These are phyloP conservation scores for zebrafish (Danio rerio) DNA, from an alignment of 2,113 vertebrate genomes.

Conservation along the genomic window DNA sequence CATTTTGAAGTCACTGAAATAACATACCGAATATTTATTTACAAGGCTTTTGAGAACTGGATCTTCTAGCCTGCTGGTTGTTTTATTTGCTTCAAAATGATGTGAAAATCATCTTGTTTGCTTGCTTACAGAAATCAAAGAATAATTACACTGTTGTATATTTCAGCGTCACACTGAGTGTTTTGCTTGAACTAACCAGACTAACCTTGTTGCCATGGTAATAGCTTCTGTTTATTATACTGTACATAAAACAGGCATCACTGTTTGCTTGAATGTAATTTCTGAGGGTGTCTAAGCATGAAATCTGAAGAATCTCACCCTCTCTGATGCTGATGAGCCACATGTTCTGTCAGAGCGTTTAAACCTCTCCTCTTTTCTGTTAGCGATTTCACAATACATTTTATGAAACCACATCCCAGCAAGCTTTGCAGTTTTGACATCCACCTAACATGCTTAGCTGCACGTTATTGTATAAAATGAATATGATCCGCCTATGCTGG, in stretches of 20 bases:
- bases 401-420: constrained; percentile 3
- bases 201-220: constrained; percentile 24
- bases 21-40: too few species aligned
- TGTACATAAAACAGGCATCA: not conserved
- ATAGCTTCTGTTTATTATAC: constrained; percentile 1
- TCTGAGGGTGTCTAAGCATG: not conserved
- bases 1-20: too few species aligned
- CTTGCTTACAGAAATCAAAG: not conserved
- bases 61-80: too few species aligned
- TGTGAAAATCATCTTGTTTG: not conserved
- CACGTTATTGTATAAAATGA: not conserved
- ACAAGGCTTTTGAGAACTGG: too few species aligned
- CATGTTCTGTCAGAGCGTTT: not conserved
- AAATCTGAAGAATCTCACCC: not conserved
- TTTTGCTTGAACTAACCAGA: not conserved
- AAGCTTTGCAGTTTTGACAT: not conserved
- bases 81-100: not conserved
- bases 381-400: not conserved
- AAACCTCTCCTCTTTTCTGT: not conserved
- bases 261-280: not conserved
- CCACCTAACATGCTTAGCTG: not conserved
- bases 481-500: not conserved
- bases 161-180: not conserved
- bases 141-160: not conserved
- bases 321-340: not conserved